A percentile compares a stretch with the other conserved stretches of the same genome.
Conservation (phyloP, 2,888 invertebrate genomes). For the Platycnemis pennipes region DNA sequence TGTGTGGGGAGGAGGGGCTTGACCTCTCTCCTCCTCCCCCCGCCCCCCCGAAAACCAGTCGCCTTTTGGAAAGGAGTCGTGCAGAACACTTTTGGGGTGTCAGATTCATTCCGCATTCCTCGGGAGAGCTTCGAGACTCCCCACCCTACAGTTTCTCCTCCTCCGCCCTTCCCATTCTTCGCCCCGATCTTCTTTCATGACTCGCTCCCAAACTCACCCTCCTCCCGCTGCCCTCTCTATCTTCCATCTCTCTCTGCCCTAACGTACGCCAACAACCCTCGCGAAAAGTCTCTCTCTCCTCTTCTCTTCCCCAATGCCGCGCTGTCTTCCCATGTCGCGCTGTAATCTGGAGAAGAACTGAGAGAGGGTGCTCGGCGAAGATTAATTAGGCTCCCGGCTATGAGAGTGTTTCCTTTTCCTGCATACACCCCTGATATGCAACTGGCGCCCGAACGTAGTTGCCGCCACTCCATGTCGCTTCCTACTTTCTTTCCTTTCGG, state of each 20-base stretch:
- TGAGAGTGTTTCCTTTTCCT: background rate
- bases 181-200: background rate
- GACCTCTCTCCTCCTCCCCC: background rate
- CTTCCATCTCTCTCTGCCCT: background rate
- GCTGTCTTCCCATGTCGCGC: background rate
- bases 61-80: conserved; percentile 61
- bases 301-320: background rate
- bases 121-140: background rate
- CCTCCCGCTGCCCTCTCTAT: background rate
- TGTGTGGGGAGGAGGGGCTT: background rate
- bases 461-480: background rate
- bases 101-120: conserved; percentile 67
- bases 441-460: background rate
- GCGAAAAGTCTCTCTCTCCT: background rate
- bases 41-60: conserved; percentile 48
- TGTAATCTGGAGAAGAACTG: background rate
- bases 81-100: conserved; percentile 66
- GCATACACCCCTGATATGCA: background rate
- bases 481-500: no score
- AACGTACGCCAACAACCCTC: background rate
- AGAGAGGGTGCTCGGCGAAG: background rate
- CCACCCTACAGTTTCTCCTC: no score
- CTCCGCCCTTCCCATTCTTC: background rate
- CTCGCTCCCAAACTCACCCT: background rate
- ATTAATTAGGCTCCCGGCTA: background rate